Evolutionary conservation across 2,113 vertebrate species (phyloP), one percentile per base, ranked within the genome.

Genomic region (Xenotilapia leptura): DNA sequence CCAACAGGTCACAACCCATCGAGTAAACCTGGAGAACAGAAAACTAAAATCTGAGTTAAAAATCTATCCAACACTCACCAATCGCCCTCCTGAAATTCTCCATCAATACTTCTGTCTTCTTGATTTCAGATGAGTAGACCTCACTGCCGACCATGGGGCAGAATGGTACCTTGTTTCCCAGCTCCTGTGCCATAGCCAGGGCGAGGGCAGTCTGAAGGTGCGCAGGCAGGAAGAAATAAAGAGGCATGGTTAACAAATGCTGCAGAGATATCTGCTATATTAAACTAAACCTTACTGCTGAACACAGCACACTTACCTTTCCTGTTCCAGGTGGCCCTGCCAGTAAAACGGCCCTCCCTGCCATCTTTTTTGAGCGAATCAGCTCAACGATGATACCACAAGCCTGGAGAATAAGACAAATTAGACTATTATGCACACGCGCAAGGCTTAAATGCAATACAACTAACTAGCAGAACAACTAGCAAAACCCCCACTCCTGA

Each of bases 111-210:
- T 99, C 99, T 0, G 99, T 99, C 93, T 99, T 99, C 96, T 99
- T 99, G 83, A 99, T 99, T 95, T 99, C 99, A 0, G 98, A 96
- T 1, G 99, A 99, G 95, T 99, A 99, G 10, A 99, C 99, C 85
- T 99, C 99, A 62, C 99, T 99, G 83, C 99, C 99, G 80, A 99
- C 98, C 98, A 99, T 99, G 2, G 98, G 99, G 89, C 99, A 99
- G 93, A 99, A 99, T 2, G 98, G 99, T 68, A 99, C 98, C 91
- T 99, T 99, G 92, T 98, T 99, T 33, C 99, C 99, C 93, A 99
- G 92, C 77, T 99, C 99, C 92, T 99, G 99, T 60, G 99, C 98
- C 93, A 99, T 97, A 45, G 98, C 99, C 90, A 99, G 93, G 36
- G 99, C 98, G 4, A 99, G 95, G 82, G 99, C 99, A 26, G 99